Evolutionary conservation across 1,140 invertebrate species (phyloP).

Genomic region (Battus philenor): DNA sequence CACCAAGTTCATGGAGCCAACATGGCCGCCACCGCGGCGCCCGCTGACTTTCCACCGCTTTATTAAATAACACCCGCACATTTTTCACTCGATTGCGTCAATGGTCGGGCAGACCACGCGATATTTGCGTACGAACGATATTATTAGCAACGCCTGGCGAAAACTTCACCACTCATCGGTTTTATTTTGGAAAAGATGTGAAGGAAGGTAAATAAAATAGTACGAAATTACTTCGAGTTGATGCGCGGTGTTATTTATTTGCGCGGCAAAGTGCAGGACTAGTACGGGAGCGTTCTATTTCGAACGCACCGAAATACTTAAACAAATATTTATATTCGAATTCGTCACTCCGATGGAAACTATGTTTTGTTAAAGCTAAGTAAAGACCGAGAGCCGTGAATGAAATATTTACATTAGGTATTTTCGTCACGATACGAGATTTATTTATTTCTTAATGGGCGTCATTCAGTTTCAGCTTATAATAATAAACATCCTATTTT

Average conservation of each 20-base stretch:
- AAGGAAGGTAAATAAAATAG: conserved; percentile 68
- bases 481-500: conserved; percentile 64
- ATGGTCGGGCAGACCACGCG: conserved; percentile 56
- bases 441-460: conserved; percentile 52
- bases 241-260: conserved; percentile 57
- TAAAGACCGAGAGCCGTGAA: conserved; percentile 44
- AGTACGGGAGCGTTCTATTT: conserved; percentile 50
- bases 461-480: conserved; percentile 53
- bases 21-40: conserved; percentile 31
- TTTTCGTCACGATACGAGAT: conserved; percentile 46
- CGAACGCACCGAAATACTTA: conserved; percentile 34
- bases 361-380: conserved; percentile 63
- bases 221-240: conserved; percentile 49
- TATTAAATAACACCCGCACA: conserved; percentile 63
- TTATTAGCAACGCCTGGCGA: conserved; percentile 64
- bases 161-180: conserved; percentile 60
- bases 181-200: conserved; percentile 63
- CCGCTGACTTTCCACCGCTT: conserved; percentile 52
- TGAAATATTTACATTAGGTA: conserved; percentile 64
- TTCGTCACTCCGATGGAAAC: conserved; percentile 54
- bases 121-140: conserved; percentile 66
- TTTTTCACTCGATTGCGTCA: conserved; percentile 71
- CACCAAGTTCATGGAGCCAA: conserved; percentile 62
- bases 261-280: conserved; percentile 36
- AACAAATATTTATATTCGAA: conserved; percentile 65